Conservation (phyloP, 2,888 invertebrate species). For the Pseudoips prasinana region DNA sequence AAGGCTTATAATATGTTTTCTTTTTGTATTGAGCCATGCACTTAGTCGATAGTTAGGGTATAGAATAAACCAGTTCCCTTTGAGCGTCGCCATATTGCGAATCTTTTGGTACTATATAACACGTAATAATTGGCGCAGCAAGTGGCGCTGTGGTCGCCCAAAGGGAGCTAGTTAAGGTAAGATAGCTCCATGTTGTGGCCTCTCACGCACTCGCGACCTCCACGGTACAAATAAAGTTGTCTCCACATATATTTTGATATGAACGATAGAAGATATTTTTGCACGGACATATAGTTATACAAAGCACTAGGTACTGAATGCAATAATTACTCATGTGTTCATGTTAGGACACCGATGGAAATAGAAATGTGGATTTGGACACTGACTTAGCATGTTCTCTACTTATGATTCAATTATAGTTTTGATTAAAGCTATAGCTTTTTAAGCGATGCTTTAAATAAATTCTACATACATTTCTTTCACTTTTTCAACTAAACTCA, state of each 20-base stretch:
- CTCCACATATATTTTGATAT: constrained; percentile 72
- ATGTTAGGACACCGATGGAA: too few species aligned
- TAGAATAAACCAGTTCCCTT: background rate
- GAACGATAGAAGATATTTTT: constrained; percentile 67
- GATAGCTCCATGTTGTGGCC: constrained; percentile 39
- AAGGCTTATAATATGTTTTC: too few species aligned
- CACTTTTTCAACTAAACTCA: too few species aligned
- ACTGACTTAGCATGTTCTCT: too few species aligned
- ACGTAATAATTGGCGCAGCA: too few species aligned
- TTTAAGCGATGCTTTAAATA: too few species aligned
- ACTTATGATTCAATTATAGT: too few species aligned
- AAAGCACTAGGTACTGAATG: constrained; percentile 46
- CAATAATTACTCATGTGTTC: constrained; percentile 21
- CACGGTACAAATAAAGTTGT: constrained; percentile 65
- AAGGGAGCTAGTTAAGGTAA: background rate
- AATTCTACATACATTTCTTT: too few species aligned
- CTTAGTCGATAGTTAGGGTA: constrained; percentile 21
- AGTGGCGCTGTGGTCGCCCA: too few species aligned
- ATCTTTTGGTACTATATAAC: too few species aligned
- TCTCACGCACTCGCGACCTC: constrained; percentile 46
- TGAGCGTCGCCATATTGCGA: too few species aligned
- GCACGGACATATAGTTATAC: constrained; percentile 63
- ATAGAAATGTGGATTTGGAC: constrained; percentile 4
- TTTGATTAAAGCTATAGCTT: too few species aligned
- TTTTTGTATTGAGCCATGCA: constrained; percentile 13